Evolutionary conservation across 2,888 invertebrate genomes (phyloP).

Genomic region (Silvanus unidentatus): DNA sequence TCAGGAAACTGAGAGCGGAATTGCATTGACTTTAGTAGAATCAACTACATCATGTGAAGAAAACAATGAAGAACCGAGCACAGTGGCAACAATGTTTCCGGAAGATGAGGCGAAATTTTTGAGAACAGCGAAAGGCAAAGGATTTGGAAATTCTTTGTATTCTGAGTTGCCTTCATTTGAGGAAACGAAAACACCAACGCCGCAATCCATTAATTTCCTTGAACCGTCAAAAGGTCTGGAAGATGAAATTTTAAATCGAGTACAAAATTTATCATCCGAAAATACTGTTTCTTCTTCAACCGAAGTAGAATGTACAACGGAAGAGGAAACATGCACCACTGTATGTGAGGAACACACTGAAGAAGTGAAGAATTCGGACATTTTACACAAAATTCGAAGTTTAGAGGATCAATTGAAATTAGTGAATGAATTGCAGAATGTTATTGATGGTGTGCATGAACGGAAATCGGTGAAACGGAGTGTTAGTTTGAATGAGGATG

Average conservation of each 20-base stretch:
- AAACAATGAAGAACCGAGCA: too few relatives aligned
- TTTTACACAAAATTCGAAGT: not conserved
- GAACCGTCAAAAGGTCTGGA: too few relatives aligned
- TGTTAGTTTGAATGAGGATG: not conserved
- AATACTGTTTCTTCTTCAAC: too few relatives aligned
- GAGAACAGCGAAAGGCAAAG: not conserved
- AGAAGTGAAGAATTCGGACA: not conserved
- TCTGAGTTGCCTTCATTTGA: conserved; percentile 1
- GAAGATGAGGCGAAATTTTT: not conserved
- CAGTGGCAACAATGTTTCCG: not conserved
- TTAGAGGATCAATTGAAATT: conserved; percentile 26
- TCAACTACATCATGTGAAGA: too few relatives aligned
- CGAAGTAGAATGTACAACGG: too few relatives aligned
- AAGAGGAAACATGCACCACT: too few relatives aligned
- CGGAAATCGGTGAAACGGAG: conserved; percentile 3
- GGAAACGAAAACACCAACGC: not conserved
- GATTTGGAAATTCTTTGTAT: not conserved
- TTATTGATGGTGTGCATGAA: conserved; percentile 20
- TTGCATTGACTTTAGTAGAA: too few relatives aligned
- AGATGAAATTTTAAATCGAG: too few relatives aligned
- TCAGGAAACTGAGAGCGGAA: too few relatives aligned
- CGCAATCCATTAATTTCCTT: too few relatives aligned
- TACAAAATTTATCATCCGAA: too few relatives aligned
- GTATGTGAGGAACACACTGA: too few relatives aligned
- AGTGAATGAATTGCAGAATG: conserved; percentile 28